Base-by-base conservation (phyloP, 2,797 vertebrate species). In the Poeciliopsis infans region DNA sequence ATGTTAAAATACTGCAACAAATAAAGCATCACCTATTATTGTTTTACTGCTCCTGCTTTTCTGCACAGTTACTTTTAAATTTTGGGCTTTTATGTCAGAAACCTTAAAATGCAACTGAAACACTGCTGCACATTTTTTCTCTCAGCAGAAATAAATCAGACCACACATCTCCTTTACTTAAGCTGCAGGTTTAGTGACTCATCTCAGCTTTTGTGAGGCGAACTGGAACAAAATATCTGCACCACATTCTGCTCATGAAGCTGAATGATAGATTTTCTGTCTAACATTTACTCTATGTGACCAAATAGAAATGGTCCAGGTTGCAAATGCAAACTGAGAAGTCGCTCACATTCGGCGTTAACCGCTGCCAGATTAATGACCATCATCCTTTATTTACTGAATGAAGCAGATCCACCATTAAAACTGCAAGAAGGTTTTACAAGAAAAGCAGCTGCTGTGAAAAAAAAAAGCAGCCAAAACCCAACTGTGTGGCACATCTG, bases 351-450 rank as follows among this genome's bases (percentile, higher is more conserved):
- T n/a, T 68, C 80, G 87, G 87, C 83, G 74, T 18, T 16, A 41
- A 71, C 61, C 4, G 75, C 55, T 83, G 77, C 83, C 87, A 91
- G 87, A 87, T 86, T 79, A 86, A 79, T 82, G 74, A 85, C 75
- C 76, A 77, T 82, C 81, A 41, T 0, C 84, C 61, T 82, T 89
- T 87, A 81, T 79, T 43, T 82, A 77, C 79, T 23, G 61, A 86
- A 80, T 20, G 83, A 87, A 57, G 79, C 75, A 36, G 84, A 23
- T 28, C 64, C 76, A 36, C 74, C 75, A 41, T 69, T 11, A 83
- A 80, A 89, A 87, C 90, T 36, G n/a, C 85, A 87, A 85, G 89
- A 89, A 83, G 87, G 66, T 43, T 89, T 92, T 79, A 91, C 87
- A 87, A 84, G 83, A 81, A 74, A 78, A 85, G 77, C 89, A 90